Percentiles rank a stretch among this genome's conserved stretches.
Evolutionary conservation across 2,797 vertebrate genomes (phyloP).

Genomic region (Xiphorhynchus erythropygius): DNA sequence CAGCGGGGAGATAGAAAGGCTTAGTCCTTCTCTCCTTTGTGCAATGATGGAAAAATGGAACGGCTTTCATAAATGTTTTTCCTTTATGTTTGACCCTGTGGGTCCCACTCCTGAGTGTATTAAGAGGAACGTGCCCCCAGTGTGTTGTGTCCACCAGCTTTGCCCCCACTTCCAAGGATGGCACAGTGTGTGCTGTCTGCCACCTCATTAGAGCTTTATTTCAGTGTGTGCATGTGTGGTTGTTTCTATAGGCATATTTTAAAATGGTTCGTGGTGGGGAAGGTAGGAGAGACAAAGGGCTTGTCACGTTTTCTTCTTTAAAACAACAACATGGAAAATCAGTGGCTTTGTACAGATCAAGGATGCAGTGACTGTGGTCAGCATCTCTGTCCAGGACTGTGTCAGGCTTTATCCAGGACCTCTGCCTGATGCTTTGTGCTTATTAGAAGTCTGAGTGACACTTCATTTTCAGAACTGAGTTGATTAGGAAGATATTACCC

Average conservation of each 20-base stretch:
- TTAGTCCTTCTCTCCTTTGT: background rate
- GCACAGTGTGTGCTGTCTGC: background rate
- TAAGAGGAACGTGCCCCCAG: background rate
- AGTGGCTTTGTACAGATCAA: background rate
- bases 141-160: background rate
- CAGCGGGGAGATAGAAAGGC: background rate
- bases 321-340: background rate
- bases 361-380: background rate
- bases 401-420: background rate
- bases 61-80: background rate
- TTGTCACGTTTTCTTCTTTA: background rate
- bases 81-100: background rate
- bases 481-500: background rate
- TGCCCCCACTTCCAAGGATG: background rate
- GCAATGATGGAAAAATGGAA: background rate
- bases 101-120: background rate
- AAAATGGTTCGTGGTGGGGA: background rate
- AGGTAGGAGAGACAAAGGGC: background rate
- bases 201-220: background rate
- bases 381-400: background rate
- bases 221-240: background rate
- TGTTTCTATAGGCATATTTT: background rate
- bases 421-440: background rate
- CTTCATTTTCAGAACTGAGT: background rate
- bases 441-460: background rate